phyloP scores from a whole-genome alignment of 2,113 vertebrate species.

The Nycticryphes semicollaris region DNA sequence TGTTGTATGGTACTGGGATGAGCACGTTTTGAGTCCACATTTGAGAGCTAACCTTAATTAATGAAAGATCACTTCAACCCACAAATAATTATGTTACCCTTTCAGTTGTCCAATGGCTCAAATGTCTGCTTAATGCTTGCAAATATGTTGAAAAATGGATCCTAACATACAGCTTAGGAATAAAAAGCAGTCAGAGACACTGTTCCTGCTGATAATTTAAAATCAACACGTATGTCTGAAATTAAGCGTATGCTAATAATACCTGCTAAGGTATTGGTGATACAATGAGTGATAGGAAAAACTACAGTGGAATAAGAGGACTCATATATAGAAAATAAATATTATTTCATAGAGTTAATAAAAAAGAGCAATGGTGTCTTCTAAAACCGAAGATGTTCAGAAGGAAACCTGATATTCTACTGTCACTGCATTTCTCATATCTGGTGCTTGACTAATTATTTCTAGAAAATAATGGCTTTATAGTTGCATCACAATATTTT shows the following conservation, averaged over 20 bases:
- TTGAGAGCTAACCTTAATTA: neutral
- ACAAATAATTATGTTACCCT: neutral
- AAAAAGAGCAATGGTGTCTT: neutral
- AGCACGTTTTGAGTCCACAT: neutral
- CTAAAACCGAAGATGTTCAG: neutral
- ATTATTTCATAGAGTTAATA: neutral
- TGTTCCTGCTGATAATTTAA: neutral
- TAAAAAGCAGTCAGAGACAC: neutral
- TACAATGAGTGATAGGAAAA: neutral
- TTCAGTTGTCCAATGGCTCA: neutral
- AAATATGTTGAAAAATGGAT: neutral
- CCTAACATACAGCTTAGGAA: neutral
- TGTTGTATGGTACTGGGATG: neutral
- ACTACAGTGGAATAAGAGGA: neutral
- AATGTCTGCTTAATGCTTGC: neutral
- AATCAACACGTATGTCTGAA: neutral
- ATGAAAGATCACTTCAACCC: neutral
- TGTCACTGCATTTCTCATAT: neutral
- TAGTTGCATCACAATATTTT: neutral
- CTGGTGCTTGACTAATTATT: neutral
- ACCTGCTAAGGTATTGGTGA: no score
- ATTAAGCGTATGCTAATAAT: no score
- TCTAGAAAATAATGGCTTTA: neutral
- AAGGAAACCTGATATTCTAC: neutral
- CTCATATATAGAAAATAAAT: neutral